Evolutionary conservation across 2,113 vertebrate species (phyloP).

Genomic region (Sitta europaea): DNA sequence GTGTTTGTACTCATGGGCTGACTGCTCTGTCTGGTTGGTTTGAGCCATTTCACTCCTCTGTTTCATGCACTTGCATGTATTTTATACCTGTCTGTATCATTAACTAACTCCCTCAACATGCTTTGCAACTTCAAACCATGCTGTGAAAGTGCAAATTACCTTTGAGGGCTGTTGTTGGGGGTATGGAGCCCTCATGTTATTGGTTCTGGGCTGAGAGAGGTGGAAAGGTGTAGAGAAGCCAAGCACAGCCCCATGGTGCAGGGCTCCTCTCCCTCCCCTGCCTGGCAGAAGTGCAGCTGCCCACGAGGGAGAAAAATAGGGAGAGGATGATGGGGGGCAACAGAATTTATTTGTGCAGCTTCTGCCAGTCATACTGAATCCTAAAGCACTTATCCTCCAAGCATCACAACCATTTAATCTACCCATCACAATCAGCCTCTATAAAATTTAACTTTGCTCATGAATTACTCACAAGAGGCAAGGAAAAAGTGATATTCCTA

Average conservation of each 20-base stretch:
- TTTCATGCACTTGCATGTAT: background rate
- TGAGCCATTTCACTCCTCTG: background rate
- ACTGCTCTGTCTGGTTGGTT: conserved; percentile 71
- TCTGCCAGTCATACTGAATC: background rate
- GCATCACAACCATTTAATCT: background rate
- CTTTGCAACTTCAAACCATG: background rate
- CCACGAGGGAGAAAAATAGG: background rate
- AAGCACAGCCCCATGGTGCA: accelerated
- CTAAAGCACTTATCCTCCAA: background rate
- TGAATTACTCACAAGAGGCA: background rate
- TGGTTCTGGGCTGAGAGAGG: background rate
- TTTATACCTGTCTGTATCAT: background rate
- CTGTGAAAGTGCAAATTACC: background rate
- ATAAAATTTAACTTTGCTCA: background rate
- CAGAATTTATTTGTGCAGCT: background rate
- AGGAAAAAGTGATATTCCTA: background rate
- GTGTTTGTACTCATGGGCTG: conserved; percentile 49
- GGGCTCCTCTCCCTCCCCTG: background rate
- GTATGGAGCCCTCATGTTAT: background rate
- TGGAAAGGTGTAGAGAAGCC: background rate
- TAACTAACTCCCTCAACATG: background rate
- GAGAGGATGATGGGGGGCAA: background rate
- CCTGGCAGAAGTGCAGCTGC: background rate
- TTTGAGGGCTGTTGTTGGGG: background rate
- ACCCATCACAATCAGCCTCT: background rate